phyloP scores from a whole-genome alignment of 2,113 vertebrate species.

The Pseudorhombus dupliciocellatus region DNA sequence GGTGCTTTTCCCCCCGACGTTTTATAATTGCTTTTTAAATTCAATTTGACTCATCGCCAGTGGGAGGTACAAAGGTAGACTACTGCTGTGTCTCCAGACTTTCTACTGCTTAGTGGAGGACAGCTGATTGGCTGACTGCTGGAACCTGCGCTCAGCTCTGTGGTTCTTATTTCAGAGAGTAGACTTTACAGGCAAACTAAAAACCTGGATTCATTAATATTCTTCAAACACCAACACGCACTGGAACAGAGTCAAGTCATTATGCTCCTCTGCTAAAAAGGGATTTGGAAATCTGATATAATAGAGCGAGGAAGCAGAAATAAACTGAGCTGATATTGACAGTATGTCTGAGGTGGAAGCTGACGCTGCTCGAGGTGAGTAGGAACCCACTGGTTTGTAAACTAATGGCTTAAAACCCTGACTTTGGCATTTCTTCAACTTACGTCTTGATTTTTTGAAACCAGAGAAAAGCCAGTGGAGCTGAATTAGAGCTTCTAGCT shows the following conservation, averaged over 20 bases:
- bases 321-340: background rate
- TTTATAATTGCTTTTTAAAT: conserved; percentile 59
- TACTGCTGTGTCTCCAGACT: background rate
- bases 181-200: background rate
- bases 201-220: background rate
- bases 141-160: too few relatives aligned
- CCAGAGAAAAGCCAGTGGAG: too few relatives aligned
- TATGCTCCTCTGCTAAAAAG: background rate
- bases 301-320: background rate
- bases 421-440: too few relatives aligned
- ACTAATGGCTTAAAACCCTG: too few relatives aligned
- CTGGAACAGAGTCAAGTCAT: background rate
- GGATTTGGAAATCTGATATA: background rate
- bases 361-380: too few relatives aligned
- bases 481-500: too few relatives aligned
- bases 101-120: background rate
- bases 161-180: too few relatives aligned
- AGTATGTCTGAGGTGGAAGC: too few relatives aligned
- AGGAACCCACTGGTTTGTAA: too few relatives aligned
- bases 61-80: conserved; percentile 4
- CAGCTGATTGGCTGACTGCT: background rate
- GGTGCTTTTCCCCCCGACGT: conserved; percentile 24
- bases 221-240: background rate
- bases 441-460: too few relatives aligned
- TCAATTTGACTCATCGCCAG: conserved; percentile 30